Percentiles rank a stretch among this genome's conserved stretches.
Evolutionary conservation across 1,140 invertebrate species (phyloP).

Genomic region (Dendrolimus punctatus): DNA sequence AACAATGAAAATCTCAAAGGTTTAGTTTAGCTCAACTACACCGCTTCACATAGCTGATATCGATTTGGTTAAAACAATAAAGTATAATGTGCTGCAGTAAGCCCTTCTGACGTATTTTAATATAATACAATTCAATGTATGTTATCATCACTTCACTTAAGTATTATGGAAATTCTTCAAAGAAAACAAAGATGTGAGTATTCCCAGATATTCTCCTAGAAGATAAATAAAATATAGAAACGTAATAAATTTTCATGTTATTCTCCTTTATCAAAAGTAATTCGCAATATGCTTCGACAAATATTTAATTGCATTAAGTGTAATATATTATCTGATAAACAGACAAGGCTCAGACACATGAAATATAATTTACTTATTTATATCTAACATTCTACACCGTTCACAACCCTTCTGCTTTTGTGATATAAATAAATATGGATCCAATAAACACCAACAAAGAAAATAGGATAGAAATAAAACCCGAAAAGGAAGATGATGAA

Average conservation of each 20-base stretch:
- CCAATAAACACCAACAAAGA: constrained; percentile 9
- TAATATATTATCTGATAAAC: constrained; percentile 11
- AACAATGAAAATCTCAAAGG: no score
- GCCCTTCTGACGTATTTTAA: no score
- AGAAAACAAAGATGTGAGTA: no score
- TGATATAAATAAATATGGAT: constrained; percentile 5
- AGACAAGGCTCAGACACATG: constrained; percentile 10
- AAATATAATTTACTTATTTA: constrained; percentile 6
- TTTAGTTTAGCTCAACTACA: no score
- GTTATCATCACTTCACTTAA: no score
- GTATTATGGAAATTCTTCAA: no score
- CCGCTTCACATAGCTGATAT: no score
- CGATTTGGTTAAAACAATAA: no score
- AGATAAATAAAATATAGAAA: background rate
- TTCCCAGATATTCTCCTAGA: background rate
- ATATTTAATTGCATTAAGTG: constrained; percentile 15
- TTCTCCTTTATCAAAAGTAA: constrained; percentile 6
- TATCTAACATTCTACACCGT: constrained; percentile 6
- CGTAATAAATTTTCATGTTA: constrained; percentile 3
- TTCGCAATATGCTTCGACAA: constrained; percentile 6
- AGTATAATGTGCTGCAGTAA: no score
- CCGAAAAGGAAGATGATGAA: constrained; percentile 20
- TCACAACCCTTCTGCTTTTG: background rate
- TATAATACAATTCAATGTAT: no score
- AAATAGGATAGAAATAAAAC: constrained; percentile 15